Conservation (phyloP, 2,113 vertebrate species). For the Triplophysa siluroides region DNA sequence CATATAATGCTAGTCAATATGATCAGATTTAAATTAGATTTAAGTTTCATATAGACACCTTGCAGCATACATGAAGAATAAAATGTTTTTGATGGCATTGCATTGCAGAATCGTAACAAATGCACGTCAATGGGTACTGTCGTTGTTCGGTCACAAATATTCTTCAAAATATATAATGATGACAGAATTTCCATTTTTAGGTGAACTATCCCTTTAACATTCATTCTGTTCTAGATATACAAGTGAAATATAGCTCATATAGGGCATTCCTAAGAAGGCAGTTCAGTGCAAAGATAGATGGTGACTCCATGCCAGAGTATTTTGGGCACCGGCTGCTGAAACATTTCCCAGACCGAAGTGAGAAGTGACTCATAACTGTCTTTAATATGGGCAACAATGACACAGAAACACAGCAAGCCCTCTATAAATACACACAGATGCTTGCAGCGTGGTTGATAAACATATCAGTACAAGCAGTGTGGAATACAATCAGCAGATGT, state of each 20-base stretch:
- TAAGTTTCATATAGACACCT: too few species aligned
- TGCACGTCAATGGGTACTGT: too few species aligned
- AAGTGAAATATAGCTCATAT: background rate
- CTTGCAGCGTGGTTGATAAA: slow-evolving; percentile 11
- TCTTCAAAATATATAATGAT: too few species aligned
- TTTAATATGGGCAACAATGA: slow-evolving; percentile 38
- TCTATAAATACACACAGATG: slow-evolving; percentile 32
- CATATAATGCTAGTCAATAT: too few species aligned
- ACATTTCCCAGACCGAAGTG: slow-evolving; percentile 36
- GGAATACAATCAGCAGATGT: slow-evolving; percentile 17
- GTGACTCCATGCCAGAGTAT: slow-evolving; percentile 32
- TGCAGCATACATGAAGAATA: too few species aligned
- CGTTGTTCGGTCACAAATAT: too few species aligned
- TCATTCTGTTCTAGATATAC: background rate
- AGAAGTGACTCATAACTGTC: slow-evolving; percentile 44
- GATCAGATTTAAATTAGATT: too few species aligned
- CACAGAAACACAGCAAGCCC: slow-evolving; percentile 35
- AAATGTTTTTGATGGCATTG: too few species aligned
- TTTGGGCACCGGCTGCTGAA: slow-evolving; percentile 35
- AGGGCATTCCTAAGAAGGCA: slow-evolving; percentile 31
- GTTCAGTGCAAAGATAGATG: slow-evolving; percentile 7
- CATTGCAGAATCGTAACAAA: too few species aligned
- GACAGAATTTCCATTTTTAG: too few species aligned
- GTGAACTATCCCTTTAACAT: background rate
- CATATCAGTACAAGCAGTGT: slow-evolving; percentile 15